These are phyloP conservation scores for Dolomedes plantarius DNA, from an alignment of 2,888 invertebrate genomes.

Conservation along the genomic window DNA sequence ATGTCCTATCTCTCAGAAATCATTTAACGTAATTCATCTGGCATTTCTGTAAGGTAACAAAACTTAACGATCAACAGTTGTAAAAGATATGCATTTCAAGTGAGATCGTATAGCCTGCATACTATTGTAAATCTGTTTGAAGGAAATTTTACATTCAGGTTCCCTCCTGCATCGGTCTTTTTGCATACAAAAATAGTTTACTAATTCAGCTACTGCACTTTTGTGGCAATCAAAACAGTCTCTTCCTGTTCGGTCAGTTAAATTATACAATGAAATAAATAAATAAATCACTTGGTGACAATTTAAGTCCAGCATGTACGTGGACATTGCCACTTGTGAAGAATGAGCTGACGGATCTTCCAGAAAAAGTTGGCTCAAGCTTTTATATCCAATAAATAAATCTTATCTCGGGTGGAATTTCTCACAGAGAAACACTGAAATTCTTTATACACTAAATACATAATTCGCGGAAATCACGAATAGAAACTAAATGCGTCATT, in stretches of 20 bases:
- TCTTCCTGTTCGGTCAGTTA: not conserved
- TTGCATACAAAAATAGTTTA: slow-evolving; percentile 16
- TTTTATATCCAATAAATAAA: not conserved
- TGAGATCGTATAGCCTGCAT: no score
- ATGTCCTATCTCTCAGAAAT: no score
- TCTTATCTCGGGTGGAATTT: not conserved
- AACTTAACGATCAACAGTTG: no score
- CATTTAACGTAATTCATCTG: no score
- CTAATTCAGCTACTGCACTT: not conserved
- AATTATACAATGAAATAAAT: slow-evolving; percentile 5
- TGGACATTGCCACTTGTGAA: not conserved
- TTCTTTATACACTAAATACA: slow-evolving; percentile 12
- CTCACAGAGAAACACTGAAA: slow-evolving; percentile 6
- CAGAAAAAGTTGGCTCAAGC: not conserved
- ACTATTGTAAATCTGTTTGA: no score
- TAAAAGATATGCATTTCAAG: no score
- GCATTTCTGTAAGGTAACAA: no score
- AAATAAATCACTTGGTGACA: not conserved
- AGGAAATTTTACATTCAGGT: no score
- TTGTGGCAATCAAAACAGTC: not conserved
- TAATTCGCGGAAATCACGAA: not conserved
- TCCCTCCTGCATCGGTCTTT: no score
- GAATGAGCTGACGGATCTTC: not conserved
- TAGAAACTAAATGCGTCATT: no score
- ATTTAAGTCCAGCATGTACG: not conserved